Evolutionary conservation across 2,113 vertebrate genomes (phyloP).

Genomic region (Callaeas wilsoni): DNA sequence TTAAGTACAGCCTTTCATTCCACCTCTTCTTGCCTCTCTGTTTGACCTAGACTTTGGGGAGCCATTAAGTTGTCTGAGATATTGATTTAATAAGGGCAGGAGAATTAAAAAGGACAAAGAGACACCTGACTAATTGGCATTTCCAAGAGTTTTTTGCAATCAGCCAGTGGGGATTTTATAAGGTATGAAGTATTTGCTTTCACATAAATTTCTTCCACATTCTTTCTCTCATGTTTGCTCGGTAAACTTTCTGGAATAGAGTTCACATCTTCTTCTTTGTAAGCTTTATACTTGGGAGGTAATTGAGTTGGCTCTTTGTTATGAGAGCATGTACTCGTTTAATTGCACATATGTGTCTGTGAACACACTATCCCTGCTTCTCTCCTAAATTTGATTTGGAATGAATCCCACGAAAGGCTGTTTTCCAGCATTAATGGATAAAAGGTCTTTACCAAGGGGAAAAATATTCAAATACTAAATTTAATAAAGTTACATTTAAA

Average conservation of each 20-base stretch:
- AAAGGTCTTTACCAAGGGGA: slow-evolving; percentile 55
- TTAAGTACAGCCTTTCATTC: slow-evolving; percentile 34
- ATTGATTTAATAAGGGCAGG: slow-evolving; percentile 62
- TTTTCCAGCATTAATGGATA: slow-evolving; percentile 66
- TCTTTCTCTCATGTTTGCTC: slow-evolving; percentile 26
- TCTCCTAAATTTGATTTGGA: slow-evolving; percentile 70
- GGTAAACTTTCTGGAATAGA: slow-evolving; percentile 44
- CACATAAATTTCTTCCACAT: slow-evolving; percentile 52
- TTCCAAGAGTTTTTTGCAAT: slow-evolving; percentile 60
- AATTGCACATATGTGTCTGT: slow-evolving; percentile 65
- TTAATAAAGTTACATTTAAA: slow-evolving; percentile 64
- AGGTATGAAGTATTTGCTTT: slow-evolving; percentile 53
- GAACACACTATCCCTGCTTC: slow-evolving; percentile 47
- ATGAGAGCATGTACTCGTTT: slow-evolving; percentile 6
- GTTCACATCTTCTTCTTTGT: slow-evolving; percentile 36
- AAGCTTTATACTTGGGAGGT: slow-evolving; percentile 38
- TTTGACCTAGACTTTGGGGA: slow-evolving; percentile 62
- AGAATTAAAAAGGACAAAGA: slow-evolving; percentile 65
- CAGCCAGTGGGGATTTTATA: slow-evolving; percentile 43
- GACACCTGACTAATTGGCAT: slow-evolving; percentile 63
- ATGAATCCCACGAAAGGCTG: slow-evolving; percentile 30
- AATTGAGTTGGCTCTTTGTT: slow-evolving; percentile 58
- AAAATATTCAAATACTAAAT: slow-evolving; percentile 62
- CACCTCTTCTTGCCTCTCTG: slow-evolving; percentile 37
- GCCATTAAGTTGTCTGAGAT: slow-evolving; percentile 60